Evolutionary conservation across 2,113 vertebrate genomes (phyloP).

Genomic region (Rattus norvegicus): GRCr8 NC_086019.1:254191501-254192000

Average conservation of each 20-base stretch:
- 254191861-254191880: neutral
- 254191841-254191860: neutral
- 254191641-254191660: neutral
- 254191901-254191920: neutral
- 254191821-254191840: neutral
- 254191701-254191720: neutral
- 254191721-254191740: neutral
- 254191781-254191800: neutral
- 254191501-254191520: neutral
- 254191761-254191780: constrained; percentile 57
- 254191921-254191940: neutral
- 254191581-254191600: neutral
- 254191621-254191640: neutral
- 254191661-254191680: neutral
- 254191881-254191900: neutral
- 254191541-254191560: neutral
- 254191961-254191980: neutral
- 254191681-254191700: neutral
- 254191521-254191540: neutral
- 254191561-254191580: neutral
- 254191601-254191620: neutral
- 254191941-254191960: neutral
- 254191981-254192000: neutral
- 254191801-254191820: neutral
- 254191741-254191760: neutral